phyloP scores from a whole-genome alignment of 2,113 vertebrate genomes.

The Thermophis baileyi region DNA sequence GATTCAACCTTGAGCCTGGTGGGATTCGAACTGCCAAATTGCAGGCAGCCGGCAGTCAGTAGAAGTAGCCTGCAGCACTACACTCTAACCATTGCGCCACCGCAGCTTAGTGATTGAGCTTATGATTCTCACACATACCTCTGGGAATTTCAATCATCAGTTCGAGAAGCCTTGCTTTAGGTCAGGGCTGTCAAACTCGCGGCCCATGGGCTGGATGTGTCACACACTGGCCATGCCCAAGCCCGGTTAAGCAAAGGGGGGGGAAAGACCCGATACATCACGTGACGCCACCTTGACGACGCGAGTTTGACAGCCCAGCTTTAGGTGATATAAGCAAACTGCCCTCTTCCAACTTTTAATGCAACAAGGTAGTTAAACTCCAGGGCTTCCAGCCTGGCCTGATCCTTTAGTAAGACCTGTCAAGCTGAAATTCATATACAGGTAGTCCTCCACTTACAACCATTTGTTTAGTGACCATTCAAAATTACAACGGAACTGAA shows the following conservation, averaged over 20 bases:
- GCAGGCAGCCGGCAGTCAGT: no score
- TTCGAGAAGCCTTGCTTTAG: background rate
- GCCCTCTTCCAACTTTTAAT: background rate
- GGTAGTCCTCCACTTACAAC: no score
- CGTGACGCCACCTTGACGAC: no score
- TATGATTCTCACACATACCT: background rate
- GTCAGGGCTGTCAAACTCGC: background rate
- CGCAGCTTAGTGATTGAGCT: no score
- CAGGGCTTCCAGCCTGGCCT: background rate
- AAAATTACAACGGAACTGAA: background rate
- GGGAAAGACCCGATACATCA: no score
- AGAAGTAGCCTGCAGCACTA: no score
- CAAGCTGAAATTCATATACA: background rate
- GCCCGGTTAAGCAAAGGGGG: no score
- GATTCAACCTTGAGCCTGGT: no score
- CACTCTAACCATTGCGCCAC: no score
- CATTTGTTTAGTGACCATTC: background rate
- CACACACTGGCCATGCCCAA: fast-evolving
- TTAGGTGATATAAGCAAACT: background rate
- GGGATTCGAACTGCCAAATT: no score
- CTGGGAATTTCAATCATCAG: background rate
- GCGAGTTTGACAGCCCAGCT: background rate
- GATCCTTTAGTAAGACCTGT: background rate
- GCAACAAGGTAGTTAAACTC: background rate
- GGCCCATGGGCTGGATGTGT: fast-evolving